These are phyloP conservation scores for Geococcyx californianus DNA, from an alignment of 2,113 vertebrate species.

Conservation along the genomic window DNA sequence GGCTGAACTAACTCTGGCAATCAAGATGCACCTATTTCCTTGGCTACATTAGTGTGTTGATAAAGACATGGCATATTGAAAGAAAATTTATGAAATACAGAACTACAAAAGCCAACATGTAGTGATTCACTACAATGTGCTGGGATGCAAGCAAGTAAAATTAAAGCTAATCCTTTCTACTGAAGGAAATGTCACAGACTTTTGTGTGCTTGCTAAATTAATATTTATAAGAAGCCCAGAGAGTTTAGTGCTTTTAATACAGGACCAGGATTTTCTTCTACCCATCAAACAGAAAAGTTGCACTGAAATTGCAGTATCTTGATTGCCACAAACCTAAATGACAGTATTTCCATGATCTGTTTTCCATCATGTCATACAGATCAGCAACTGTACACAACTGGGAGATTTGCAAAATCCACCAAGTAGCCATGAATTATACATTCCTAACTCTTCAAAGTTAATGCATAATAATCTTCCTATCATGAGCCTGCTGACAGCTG, in stretches of 20 bases:
- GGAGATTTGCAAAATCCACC: slow-evolving; percentile 45
- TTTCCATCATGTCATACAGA: slow-evolving; percentile 53
- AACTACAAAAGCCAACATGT: background rate
- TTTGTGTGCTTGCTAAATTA: background rate
- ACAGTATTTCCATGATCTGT: background rate
- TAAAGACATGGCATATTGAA: background rate
- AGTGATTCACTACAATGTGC: background rate
- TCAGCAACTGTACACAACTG: slow-evolving; percentile 53
- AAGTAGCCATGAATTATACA: slow-evolving; percentile 61
- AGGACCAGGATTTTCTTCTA: background rate
- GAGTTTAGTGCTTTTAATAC: background rate
- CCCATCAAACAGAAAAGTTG: background rate
- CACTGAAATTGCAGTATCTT: background rate
- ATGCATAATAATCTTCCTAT: slow-evolving; percentile 20
- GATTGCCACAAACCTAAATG: background rate
- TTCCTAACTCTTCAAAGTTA: slow-evolving; percentile 47
- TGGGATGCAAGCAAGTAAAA: background rate
- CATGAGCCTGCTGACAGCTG: background rate
- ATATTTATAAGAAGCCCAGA: slow-evolving; percentile 9
- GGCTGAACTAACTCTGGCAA: background rate
- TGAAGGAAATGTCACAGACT: background rate
- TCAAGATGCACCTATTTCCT: background rate
- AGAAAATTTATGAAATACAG: background rate
- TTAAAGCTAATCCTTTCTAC: background rate
- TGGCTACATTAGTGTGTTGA: background rate